These are phyloP conservation scores for Metaphire vulgaris DNA, from an alignment of 1,140 invertebrate species.

Conservation along the genomic window DNA sequence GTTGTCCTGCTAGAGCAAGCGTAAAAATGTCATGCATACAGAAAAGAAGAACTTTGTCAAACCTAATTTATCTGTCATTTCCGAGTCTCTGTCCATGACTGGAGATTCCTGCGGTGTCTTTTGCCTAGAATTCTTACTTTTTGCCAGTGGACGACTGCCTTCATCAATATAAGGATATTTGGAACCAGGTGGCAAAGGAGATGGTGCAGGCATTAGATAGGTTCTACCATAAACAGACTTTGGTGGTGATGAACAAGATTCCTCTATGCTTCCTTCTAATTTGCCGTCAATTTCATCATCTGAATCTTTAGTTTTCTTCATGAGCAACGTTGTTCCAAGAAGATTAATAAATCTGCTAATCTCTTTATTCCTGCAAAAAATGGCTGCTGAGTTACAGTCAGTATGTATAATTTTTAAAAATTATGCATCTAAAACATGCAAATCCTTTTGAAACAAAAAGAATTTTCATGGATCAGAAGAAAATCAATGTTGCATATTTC, in stretches of 20 bases:
- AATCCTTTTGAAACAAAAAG: too few species aligned
- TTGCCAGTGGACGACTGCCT: not conserved
- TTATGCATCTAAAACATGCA: too few species aligned
- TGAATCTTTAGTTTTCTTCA: not conserved
- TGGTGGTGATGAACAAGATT: not conserved
- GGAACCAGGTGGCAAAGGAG: not conserved
- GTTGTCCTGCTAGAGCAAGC: too few species aligned
- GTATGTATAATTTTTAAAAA: too few species aligned
- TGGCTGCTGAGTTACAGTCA: too few species aligned
- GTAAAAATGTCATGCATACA: too few species aligned
- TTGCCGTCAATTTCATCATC: not conserved
- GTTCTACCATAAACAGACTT: not conserved
- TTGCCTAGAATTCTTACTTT: not conserved
- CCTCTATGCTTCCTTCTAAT: not conserved
- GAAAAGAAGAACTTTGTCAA: too few species aligned
- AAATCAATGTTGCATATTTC: too few species aligned
- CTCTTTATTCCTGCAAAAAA: not conserved
- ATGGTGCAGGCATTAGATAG: not conserved
- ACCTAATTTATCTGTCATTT: too few species aligned
- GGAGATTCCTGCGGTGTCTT: not conserved
- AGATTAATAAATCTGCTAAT: not conserved
- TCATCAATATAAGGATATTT: not conserved
- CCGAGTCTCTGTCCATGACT: not conserved
- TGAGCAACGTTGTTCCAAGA: not conserved
- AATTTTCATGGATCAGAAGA: too few species aligned